Conservation (phyloP, 2,888 invertebrate species). For the Nemurella pictetii region DNA sequence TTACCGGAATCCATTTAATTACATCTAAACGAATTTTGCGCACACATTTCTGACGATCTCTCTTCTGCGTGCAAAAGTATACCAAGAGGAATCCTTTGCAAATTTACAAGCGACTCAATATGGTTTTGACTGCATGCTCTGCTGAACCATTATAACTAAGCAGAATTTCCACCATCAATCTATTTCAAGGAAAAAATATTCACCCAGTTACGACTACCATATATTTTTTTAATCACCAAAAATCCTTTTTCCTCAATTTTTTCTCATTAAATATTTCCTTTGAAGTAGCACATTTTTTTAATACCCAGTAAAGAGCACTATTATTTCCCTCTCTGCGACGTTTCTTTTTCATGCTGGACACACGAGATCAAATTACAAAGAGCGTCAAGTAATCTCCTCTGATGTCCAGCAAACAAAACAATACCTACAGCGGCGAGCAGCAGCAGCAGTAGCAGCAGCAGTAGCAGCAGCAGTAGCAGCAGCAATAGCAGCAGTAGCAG, state of each 20-base stretch:
- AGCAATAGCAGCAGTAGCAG: too few species aligned
- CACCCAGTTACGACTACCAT: background rate
- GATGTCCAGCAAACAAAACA: conserved; percentile 11
- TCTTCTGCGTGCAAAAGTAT: too few species aligned
- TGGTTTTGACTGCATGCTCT: background rate
- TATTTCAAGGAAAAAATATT: background rate
- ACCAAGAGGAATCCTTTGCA: background rate
- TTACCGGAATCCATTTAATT: background rate
- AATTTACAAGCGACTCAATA: background rate
- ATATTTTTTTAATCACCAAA: conserved; percentile 10
- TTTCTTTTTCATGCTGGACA: background rate
- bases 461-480: too few species aligned
- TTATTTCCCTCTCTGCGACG: background rate
- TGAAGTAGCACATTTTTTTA: conserved; percentile 8
- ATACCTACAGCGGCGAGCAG: too few species aligned
- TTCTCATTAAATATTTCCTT: conserved; percentile 15
- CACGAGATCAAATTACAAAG: conserved; percentile 23
- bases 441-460: too few species aligned
- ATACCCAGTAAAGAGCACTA: background rate
- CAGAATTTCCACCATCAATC: background rate
- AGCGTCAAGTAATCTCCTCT: conserved; percentile 12
- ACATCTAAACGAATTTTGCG: background rate
- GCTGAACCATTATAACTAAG: background rate
- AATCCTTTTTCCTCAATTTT: background rate
- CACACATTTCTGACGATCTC: too few species aligned